Evolutionary conservation across 1,140 invertebrate species (phyloP).

Genomic region (Reticulitermes speratus): DNA sequence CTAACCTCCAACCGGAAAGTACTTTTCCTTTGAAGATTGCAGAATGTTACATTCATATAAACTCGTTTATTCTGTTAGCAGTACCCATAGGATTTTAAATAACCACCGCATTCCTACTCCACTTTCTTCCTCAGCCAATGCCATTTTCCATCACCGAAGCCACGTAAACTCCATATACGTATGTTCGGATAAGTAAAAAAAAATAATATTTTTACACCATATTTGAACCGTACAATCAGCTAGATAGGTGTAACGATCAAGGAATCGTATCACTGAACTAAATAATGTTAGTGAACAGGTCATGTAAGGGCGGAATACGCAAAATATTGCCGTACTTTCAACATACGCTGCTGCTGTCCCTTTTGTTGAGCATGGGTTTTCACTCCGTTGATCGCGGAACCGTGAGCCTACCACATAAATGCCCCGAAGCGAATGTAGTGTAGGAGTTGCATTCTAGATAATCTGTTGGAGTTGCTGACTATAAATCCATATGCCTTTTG

Average conservation of each 20-base stretch:
- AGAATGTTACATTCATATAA: neutral
- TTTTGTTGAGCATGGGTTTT: no score
- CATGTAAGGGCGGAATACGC: no score
- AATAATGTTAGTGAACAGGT: neutral
- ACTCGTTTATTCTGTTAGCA: neutral
- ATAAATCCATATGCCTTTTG: no score
- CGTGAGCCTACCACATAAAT: no score
- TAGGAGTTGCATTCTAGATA: no score
- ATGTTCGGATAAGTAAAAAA: no score
- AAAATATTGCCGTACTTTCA: no score
- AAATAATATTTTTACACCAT: neutral
- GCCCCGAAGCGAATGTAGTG: no score
- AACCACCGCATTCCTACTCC: neutral
- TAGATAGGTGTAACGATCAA: neutral
- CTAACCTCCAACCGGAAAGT: neutral
- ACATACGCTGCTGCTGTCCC: no score
- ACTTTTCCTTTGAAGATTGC: neutral
- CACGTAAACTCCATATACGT: neutral
- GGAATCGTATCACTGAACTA: neutral
- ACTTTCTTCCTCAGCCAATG: neutral
- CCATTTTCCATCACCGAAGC: neutral
- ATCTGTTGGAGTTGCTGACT: no score
- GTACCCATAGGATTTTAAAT: neutral
- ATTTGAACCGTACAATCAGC: neutral
- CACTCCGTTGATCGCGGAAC: no score